Base-by-base conservation (phyloP, 2,113 vertebrate species). In the Elaphurus davidianus region DNA sequence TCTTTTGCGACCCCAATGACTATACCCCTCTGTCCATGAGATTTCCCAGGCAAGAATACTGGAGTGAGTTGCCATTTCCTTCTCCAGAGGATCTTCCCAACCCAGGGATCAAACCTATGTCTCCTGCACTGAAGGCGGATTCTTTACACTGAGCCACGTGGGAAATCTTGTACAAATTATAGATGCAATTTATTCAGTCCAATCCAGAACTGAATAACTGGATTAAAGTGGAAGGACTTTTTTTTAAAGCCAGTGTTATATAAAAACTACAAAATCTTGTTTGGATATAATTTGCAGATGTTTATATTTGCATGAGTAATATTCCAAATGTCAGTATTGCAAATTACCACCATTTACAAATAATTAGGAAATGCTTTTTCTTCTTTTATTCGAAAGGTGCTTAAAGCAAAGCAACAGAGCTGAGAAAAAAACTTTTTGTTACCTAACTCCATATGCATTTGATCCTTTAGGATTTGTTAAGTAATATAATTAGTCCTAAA, bases 311-410 rank as follows among this genome's bases (percentile, higher is more conserved):
- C 90, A 91, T 92, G 79, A 94, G 52, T 96, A 97, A 96, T 86
- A 88, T 47, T 90, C 86, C 93, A 98, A 97, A 98, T 96, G 93
- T 84, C 96, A 95, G 67, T 71, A 85, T 27, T 94, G 62, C 82
- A 98, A 98, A 97, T 96, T 97, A 94, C 52, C 64, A 96, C 92
- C 43, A 30, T 54, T 94, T 95, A 96, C 54, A 97, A 98, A 96
- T 97, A 92, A 95, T 97, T 96, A 95, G 92, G 33, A 97, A 96
- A 95, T 40, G 52, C 0, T 14, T 40, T 55, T 71, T 87, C 87
- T 71, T 33, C 82, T 87, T 94, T 89, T 89, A 94, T 97, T 94
- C 25, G 52, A 36, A 98, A 98, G 95, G 52, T 96, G 47, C 59
- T 94, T 94, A 94, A 97, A 95, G 55, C 90, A 97, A 96, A 94